These are phyloP conservation scores for Dicyrtomina minuta DNA, from an alignment of 2,888 invertebrate genomes.

Conservation along the genomic window DNA sequence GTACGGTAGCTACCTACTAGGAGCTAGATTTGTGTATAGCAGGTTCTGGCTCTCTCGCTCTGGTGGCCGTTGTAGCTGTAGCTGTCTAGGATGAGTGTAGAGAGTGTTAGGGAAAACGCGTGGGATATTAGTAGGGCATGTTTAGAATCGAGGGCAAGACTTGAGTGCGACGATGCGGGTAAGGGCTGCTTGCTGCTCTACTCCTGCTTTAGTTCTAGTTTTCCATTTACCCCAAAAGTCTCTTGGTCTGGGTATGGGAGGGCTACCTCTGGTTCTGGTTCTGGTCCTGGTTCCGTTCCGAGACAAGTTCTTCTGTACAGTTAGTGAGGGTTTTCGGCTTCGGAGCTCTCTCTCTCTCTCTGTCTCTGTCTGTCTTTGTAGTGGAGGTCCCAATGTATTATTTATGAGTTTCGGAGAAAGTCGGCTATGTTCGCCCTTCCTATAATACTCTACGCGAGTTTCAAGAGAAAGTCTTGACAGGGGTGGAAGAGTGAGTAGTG, in stretches of 20 bases:
- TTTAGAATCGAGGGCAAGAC: slow-evolving; percentile 33
- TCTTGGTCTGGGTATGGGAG: slow-evolving; percentile 8
- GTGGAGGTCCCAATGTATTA: neutral
- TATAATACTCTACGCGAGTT: neutral
- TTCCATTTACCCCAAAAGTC: neutral
- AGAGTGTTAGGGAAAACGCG: slow-evolving; percentile 18
- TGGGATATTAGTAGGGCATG: slow-evolving; percentile 30
- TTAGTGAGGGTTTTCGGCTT: no score
- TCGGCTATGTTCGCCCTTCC: slow-evolving; percentile 14
- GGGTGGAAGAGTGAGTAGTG: neutral
- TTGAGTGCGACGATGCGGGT: slow-evolving; percentile 35
- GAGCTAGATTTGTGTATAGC: no score
- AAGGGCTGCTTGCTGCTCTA: no score
- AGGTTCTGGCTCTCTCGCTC: no score
- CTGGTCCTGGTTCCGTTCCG: no score
- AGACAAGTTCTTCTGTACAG: no score
- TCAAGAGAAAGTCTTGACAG: slow-evolving; percentile 5
- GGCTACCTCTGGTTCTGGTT: no score
- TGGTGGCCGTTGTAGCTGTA: no score
- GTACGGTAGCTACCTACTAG: no score
- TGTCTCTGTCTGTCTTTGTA: neutral
- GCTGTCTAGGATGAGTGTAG: neutral
- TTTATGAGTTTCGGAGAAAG: slow-evolving; percentile 15
- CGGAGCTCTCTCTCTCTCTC: no score
- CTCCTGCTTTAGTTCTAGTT: slow-evolving; percentile 6